Evolutionary conservation across 2,113 vertebrate species (phyloP).

Genomic region (Eulemur macaco): DNA sequence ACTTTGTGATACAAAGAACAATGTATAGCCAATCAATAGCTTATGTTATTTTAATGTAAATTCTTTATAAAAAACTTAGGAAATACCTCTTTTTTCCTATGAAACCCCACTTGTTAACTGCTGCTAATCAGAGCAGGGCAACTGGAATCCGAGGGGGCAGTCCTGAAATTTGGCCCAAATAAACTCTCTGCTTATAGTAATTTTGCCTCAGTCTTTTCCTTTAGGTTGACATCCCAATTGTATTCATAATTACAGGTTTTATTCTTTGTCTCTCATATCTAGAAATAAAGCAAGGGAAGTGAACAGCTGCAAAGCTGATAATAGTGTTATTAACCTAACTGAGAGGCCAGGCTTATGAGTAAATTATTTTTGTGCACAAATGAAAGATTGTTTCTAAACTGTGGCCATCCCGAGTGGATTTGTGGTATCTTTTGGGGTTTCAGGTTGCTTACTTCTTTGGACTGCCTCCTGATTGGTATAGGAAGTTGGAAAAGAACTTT

Average conservation of each 20-base stretch:
- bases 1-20: not conserved
- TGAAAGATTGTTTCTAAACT: constrained; percentile 5
- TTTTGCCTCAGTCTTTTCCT: not conserved
- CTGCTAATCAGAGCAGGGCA: not conserved
- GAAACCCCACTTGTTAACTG: not conserved
- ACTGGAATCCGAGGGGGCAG: not conserved
- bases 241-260: not conserved
- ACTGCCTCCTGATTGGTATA: not conserved
- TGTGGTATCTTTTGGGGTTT: not conserved
- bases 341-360: not conserved
- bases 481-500: not conserved
- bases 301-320: not conserved
- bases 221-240: not conserved
- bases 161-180: not conserved
- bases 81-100: not conserved
- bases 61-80: not conserved
- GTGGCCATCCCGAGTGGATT: not conserved
- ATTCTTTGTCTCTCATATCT: not conserved
- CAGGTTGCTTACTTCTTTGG: not conserved
- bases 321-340: not conserved
- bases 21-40: not conserved
- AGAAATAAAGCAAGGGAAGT: not conserved
- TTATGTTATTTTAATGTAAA: not conserved
- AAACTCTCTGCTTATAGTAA: not conserved
- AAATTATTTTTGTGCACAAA: not conserved